These are phyloP conservation scores for Artemia franciscana DNA, from an alignment of 1,140 invertebrate species.

Conservation along the genomic window DNA sequence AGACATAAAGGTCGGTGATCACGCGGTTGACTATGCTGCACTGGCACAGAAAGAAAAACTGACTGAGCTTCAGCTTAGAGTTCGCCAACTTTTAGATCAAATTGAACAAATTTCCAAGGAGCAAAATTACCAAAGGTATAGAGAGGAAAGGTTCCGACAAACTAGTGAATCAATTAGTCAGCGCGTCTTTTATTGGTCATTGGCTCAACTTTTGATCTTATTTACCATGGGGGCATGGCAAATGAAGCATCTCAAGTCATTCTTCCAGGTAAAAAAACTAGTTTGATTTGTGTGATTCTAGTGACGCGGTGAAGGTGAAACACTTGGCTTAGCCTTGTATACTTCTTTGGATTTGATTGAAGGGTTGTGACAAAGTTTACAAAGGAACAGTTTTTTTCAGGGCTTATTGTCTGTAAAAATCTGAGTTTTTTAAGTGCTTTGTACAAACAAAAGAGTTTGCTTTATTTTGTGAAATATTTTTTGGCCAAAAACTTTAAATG, in stretches of 20 bases:
- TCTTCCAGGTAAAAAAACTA: conserved; percentile 99
- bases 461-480: no score
- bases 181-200: conserved; percentile 91
- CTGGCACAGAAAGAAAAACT: conserved; percentile 95
- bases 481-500: no score
- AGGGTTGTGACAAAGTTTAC: no score
- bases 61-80: conserved; percentile 77
- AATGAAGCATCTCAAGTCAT: conserved; percentile 94
- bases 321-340: no score
- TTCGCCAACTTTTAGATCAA: conserved; percentile 87
- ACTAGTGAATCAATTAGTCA: conserved; percentile 96
- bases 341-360: no score
- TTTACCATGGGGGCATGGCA: conserved; percentile 91
- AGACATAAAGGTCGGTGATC: conserved; percentile 97
- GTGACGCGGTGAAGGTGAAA: no score
- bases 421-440: no score
- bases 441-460: no score
- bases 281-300: conserved; percentile 59
- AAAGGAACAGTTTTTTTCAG: no score
- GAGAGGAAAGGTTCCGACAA: conserved; percentile 88
- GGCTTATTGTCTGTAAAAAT: no score
- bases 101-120: conserved; percentile 98
- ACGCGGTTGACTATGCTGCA: conserved; percentile 91
- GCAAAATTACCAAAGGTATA: conserved; percentile 97
- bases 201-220: conserved; percentile 72